phyloP scores from a whole-genome alignment of 2,888 invertebrate species.

The Lasioglossum malachurum region DNA sequence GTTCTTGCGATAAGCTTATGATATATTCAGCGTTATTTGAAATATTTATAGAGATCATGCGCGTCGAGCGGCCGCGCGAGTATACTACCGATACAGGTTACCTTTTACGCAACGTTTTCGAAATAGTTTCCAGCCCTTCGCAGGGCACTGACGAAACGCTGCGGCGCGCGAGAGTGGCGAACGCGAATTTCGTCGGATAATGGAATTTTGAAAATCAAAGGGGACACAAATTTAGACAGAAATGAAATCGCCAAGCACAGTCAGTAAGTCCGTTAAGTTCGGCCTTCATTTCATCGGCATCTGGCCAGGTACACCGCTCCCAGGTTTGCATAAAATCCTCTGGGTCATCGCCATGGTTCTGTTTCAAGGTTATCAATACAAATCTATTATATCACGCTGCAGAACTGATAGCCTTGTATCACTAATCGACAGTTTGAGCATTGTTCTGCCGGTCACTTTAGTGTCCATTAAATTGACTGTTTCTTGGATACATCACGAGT shows the following conservation, averaged over 20 bases:
- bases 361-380: conserved; percentile 53
- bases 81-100: neutral
- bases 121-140: neutral
- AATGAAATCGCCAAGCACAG: conserved; percentile 12
- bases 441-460: conserved; percentile 33
- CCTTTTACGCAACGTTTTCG: neutral
- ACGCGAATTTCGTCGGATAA: neutral
- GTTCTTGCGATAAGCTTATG: neutral
- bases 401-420: conserved; percentile 12
- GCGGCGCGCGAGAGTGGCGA: neutral
- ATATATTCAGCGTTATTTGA: conserved; percentile 24
- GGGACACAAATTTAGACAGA: neutral
- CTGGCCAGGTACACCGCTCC: conserved; percentile 50
- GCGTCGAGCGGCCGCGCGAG: neutral
- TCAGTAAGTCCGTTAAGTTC: conserved; percentile 43
- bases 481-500: conserved; percentile 51
- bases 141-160: neutral
- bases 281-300: conserved; percentile 46
- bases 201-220: neutral
- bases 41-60: conserved; percentile 2
- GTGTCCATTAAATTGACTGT: conserved; percentile 44
- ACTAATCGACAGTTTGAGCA: conserved; percentile 50
- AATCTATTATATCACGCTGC: conserved; percentile 41
- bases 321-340: conserved; percentile 31
- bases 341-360: conserved; percentile 17